Evolutionary conservation across 2,113 vertebrate species (phyloP).

Genomic region (Crotalus helleri): DNA sequence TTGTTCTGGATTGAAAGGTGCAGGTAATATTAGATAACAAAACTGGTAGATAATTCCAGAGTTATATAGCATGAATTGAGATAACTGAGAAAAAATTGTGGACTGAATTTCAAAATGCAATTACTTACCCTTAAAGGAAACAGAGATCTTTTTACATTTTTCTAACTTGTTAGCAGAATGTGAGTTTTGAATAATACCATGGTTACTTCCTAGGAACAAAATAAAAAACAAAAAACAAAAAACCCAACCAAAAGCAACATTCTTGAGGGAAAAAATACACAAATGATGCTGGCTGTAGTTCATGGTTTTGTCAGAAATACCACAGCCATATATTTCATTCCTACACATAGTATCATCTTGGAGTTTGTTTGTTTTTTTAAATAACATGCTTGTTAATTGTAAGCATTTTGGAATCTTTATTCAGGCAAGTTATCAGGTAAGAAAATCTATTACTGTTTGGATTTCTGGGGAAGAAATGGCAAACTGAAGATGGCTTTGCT

Average conservation of each 20-base stretch:
- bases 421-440: not conserved
- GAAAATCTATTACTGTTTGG: slow-evolving; percentile 15
- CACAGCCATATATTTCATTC: slow-evolving; percentile 41
- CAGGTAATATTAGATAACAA: not conserved
- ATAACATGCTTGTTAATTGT: slow-evolving; percentile 45
- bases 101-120: not conserved
- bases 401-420: slow-evolving; percentile 34
- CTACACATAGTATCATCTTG: slow-evolving; percentile 30
- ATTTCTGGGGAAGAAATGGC: not conserved
- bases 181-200: slow-evolving; percentile 25
- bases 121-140: not conserved
- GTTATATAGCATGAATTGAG: not conserved
- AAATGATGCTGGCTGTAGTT: not conserved
- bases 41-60: not conserved
- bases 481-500: not conserved
- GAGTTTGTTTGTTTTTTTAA: slow-evolving; percentile 29
- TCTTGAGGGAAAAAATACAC: slow-evolving; percentile 29
- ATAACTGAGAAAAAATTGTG: not conserved
- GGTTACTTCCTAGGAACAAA: slow-evolving; percentile 8
- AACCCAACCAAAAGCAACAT: slow-evolving; percentile 1
- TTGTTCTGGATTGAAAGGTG: not conserved
- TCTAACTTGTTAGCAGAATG: not conserved
- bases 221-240: not conserved
- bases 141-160: not conserved
- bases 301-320: slow-evolving; percentile 28